Conservation (phyloP, 1,140 invertebrate species). For the Heliothis subflexa region DNA sequence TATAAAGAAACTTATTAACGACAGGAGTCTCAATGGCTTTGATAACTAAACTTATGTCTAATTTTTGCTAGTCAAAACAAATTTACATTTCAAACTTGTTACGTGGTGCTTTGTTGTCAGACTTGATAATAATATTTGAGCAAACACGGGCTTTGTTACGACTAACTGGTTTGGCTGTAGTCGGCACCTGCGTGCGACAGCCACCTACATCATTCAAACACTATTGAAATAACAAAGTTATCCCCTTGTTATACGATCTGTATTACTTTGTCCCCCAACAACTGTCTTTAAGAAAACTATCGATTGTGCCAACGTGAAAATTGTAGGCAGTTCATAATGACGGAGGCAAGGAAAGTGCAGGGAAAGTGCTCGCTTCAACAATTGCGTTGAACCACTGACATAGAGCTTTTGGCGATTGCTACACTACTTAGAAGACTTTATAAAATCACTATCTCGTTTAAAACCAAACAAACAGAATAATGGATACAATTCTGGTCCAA, state of each 20-base stretch:
- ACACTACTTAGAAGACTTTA: no score
- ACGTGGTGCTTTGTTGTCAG: background rate
- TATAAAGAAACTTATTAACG: background rate
- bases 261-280: background rate
- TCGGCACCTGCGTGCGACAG: slow-evolving; percentile 3
- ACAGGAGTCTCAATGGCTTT: no score
- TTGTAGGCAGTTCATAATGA: background rate
- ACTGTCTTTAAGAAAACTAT: slow-evolving; percentile 11
- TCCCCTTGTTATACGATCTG: background rate
- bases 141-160: slow-evolving; percentile 13
- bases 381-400: slow-evolving; percentile 7
- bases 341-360: background rate
- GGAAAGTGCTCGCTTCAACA: slow-evolving; percentile 17
- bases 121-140: background rate
- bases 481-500: no score
- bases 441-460: no score
- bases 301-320: slow-evolving; percentile 33
- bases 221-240: slow-evolving; percentile 14
- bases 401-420: slow-evolving; percentile 2
- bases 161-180: slow-evolving; percentile 25
- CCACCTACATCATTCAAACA: slow-evolving; percentile 1
- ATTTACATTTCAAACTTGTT: background rate
- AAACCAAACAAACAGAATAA: no score
- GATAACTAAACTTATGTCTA: no score
- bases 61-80: background rate